phyloP scores from a whole-genome alignment of 2,113 vertebrate genomes.

The Paralichthys olivaceus region DNA sequence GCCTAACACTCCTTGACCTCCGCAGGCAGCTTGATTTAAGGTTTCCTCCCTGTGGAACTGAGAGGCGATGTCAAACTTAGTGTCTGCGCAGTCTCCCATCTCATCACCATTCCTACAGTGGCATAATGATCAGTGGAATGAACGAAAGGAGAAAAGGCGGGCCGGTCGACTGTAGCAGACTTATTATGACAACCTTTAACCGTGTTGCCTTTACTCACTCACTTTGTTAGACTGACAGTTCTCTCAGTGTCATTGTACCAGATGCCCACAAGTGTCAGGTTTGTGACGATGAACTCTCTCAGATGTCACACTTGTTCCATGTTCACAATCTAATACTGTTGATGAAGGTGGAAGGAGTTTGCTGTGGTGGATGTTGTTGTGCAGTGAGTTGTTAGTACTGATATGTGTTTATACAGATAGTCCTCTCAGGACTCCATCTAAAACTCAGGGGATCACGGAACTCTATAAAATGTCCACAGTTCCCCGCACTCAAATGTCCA shows the following conservation, averaged over 20 bases:
- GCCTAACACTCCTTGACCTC: slow-evolving; percentile 56
- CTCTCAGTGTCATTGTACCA: neutral
- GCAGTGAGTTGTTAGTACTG: neutral
- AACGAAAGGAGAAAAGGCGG: slow-evolving; percentile 37
- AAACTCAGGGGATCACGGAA: neutral
- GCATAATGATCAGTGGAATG: slow-evolving; percentile 57
- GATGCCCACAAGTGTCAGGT: neutral
- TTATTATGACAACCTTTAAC: slow-evolving; percentile 52
- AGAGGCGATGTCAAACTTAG: slow-evolving; percentile 66
- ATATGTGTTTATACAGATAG: neutral
- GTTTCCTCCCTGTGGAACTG: slow-evolving; percentile 55
- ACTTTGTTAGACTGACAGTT: neutral
- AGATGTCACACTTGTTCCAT: neutral
- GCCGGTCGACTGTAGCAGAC: neutral
- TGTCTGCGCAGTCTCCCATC: slow-evolving; percentile 43
- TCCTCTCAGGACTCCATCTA: neutral
- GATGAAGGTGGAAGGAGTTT: neutral
- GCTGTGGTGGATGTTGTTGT: neutral
- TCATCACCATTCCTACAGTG: slow-evolving; percentile 42
- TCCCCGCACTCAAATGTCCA: neutral
- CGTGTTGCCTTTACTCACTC: slow-evolving; percentile 37
- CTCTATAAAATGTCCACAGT: neutral
- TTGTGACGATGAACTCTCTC: neutral
- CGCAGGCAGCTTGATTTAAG: slow-evolving; percentile 63
- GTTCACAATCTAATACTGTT: neutral